Evolutionary conservation across 2,888 invertebrate species (phyloP).

Genomic region (Melinopterus prodromus): DNA sequence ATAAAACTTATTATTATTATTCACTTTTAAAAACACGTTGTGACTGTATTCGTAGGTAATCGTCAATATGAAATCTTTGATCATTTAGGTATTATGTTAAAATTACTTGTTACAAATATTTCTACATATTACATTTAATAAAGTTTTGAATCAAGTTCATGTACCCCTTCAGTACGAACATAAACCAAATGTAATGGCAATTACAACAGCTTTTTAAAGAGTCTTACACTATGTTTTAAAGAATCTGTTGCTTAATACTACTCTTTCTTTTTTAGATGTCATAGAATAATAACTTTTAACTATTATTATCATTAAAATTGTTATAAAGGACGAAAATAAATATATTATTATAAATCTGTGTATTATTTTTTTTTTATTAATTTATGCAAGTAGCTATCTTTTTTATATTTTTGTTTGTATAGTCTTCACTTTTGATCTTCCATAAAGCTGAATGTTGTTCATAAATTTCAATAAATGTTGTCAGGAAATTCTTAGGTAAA

Average conservation of each 20-base stretch:
- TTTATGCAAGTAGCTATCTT: no score
- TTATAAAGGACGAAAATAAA: slow-evolving; percentile 6
- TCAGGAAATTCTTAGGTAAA: no score
- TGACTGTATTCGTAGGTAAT: background rate
- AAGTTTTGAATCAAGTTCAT: background rate
- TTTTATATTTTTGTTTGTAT: no score
- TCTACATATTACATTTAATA: background rate
- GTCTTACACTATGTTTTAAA: background rate
- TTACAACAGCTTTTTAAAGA: background rate
- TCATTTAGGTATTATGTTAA: background rate
- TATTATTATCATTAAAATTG: background rate
- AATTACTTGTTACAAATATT: background rate
- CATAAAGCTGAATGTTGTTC: slow-evolving; percentile 67
- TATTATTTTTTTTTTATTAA: no score
- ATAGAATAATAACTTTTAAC: background rate
- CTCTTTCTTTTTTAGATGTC: background rate
- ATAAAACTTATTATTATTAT: background rate
- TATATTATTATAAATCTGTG: slow-evolving; percentile 17
- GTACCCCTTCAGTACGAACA: background rate
- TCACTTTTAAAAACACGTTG: background rate
- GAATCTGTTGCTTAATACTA: background rate
- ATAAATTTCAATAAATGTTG: no score
- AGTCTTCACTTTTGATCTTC: no score
- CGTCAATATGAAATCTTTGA: background rate
- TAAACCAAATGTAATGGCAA: background rate